Base-by-base conservation (phyloP, 1,140 invertebrate genomes). In the Ips nitidus region DNA sequence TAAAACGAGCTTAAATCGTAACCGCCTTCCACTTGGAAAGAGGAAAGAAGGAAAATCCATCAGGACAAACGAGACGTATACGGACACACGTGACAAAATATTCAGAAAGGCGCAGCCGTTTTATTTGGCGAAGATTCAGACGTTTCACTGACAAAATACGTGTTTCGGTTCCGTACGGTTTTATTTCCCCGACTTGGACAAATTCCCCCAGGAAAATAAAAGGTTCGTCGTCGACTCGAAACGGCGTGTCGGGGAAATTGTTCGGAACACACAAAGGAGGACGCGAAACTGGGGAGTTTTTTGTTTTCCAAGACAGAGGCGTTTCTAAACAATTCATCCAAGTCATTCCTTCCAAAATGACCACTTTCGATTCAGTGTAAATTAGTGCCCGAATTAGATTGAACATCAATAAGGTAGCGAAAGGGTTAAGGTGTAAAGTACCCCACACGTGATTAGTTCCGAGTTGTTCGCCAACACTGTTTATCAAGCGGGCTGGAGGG, bases 151-250 rank as follows among this genome's bases (percentile, higher is more conserved):
- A 75, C 75, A 76, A 76, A 76, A 72, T 73, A 76, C 75, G 75
- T 76, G 75, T 76, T 73, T 75, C 73, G 72, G 70, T 76, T 76
- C 68, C 70, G 71, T 73, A 73, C 69, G 74, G 74, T 74, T 75
- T 75, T 71, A 73, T 74, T 76, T 75, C 70, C 66, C 71, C 69
- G 75, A 75, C 72, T 71, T 69, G 75, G 73, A 75, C 74, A 75
- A 76, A 78, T 78, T 78, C 76, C 76, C 74, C 60, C 37, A 73
- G 70, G 75, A 74, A 77, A 75, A 76, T 76, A 78, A 76, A 78
- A 77, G 75, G 75, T 76, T 77, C 74, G 52, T 55, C 52, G 75
- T 75, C 74, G 76, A 70, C 47, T 72, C 71, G 71, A 67, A 61
- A 60, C 63, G 63, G 53, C 70, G 74, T 67, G 67, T 66, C 41